Conservation (phyloP, 23 tunicate genomes). For the Styela clava region DNA sequence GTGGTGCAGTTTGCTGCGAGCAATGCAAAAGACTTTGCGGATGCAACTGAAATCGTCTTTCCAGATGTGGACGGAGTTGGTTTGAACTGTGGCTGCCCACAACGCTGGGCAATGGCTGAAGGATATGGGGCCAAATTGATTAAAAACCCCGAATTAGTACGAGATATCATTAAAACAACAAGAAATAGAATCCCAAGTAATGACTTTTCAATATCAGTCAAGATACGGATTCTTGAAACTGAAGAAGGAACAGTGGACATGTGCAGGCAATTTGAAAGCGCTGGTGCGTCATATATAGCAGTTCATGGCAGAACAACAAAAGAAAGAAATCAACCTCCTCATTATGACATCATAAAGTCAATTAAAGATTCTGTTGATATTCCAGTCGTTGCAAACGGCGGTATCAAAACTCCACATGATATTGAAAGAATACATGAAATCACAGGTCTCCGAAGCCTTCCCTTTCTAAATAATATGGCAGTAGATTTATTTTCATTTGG, state of each 20-base stretch:
- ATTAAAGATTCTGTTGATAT: constrained; percentile 58
- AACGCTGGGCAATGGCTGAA: constrained; percentile 92
- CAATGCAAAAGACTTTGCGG: constrained; percentile 64
- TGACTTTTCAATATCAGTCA: constrained; percentile 75
- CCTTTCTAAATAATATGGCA: background rate
- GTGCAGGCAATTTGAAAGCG: constrained; percentile 59
- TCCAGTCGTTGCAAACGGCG: constrained; percentile 89
- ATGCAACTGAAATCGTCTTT: constrained; percentile 66
- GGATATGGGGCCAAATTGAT: constrained; percentile 85
- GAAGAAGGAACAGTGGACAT: constrained; percentile 57
- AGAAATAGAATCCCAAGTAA: constrained; percentile 49
- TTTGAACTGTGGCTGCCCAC: constrained; percentile 95
- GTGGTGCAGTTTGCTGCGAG: constrained; percentile 95
- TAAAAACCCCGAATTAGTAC: constrained; percentile 49
- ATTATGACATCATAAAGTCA: constrained; percentile 64
- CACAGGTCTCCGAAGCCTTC: constrained; percentile 39
- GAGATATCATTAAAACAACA: constrained; percentile 42
- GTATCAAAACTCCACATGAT: constrained; percentile 40
- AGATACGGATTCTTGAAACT: constrained; percentile 69
- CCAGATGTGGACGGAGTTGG: constrained; percentile 84
- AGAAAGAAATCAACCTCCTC: constrained; percentile 91
- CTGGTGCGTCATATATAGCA: constrained; percentile 67
- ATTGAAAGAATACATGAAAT: constrained; percentile 33
- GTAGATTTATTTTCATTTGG: too few species aligned
- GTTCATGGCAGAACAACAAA: constrained; percentile 90